phyloP scores from a whole-genome alignment of 2,888 invertebrate species.

The Rhamnusium bicolor region DNA sequence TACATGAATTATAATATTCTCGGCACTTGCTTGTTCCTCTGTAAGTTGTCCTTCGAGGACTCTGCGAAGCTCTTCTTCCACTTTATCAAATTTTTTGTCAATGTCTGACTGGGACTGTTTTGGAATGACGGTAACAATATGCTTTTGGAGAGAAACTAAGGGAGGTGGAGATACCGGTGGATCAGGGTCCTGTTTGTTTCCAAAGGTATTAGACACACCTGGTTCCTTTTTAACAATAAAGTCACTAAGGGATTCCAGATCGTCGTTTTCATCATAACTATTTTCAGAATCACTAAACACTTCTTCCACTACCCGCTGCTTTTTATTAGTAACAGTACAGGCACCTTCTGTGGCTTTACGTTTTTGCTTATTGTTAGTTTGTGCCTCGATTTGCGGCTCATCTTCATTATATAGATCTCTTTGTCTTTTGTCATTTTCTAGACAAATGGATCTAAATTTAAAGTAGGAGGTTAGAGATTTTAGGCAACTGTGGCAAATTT shows the following conservation, averaged over 20 bases:
- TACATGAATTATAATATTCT: constrained; percentile 58
- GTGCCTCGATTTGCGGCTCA: not conserved
- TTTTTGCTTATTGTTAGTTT: not conserved
- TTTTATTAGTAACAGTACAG: not conserved
- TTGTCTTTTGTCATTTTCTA: constrained; percentile 57
- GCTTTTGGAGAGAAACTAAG: not conserved
- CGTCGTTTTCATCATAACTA: constrained; percentile 3
- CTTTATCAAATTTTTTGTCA: constrained; percentile 48
- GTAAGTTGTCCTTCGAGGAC: constrained; percentile 53
- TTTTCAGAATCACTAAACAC: constrained; percentile 14
- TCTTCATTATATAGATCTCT: constrained; percentile 30
- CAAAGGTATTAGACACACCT: not conserved
- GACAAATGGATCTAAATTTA: constrained; percentile 60
- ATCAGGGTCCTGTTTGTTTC: not conserved
- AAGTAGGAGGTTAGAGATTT: constrained; percentile 56
- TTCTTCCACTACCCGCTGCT: not conserved
- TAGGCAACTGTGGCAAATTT: constrained; percentile 61
- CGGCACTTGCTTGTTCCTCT: constrained; percentile 53
- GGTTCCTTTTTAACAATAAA: constrained; percentile 4
- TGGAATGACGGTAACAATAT: constrained; percentile 32
- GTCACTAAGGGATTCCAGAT: constrained; percentile 18
- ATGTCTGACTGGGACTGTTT: constrained; percentile 27
- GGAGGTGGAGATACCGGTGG: not conserved
- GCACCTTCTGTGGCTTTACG: not conserved
- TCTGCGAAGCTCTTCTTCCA: constrained; percentile 52